A percentile compares a stretch with the other conserved stretches of the same genome.
phyloP scores from a whole-genome alignment of 2,888 invertebrate species.

The Caenorhabditis doughertyi region DNA sequence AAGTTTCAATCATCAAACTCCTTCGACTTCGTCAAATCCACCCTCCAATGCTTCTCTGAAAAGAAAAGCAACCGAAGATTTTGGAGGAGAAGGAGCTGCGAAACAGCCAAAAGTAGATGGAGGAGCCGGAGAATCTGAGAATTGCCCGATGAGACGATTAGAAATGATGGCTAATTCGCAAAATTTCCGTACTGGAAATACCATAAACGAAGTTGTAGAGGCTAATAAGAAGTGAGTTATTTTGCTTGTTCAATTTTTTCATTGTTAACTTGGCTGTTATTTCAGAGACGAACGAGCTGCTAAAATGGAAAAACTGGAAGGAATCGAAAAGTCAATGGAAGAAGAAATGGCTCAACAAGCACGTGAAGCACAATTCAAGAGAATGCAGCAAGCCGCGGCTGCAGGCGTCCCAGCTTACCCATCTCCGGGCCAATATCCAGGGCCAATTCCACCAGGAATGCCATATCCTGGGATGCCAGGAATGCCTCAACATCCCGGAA shows the following conservation, averaged over 20 bases:
- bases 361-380: conserved; percentile 27
- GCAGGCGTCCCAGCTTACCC: conserved; percentile 13
- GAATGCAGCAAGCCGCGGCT: conserved; percentile 34
- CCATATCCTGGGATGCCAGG: conserved; percentile 25
- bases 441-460: conserved; percentile 38
- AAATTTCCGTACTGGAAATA: conserved; percentile 36
- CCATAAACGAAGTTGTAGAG: conserved; percentile 62
- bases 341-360: conserved; percentile 47
- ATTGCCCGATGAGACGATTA: conserved; percentile 41
- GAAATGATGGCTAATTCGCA: conserved; percentile 55
- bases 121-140: neutral
- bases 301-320: conserved; percentile 60
- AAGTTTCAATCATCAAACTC: conserved; percentile 25
- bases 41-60: conserved; percentile 33
- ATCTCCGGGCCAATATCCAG: conserved; percentile 59
- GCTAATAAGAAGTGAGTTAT: conserved; percentile 50
- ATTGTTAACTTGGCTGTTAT: no score
- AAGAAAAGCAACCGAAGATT: conserved; percentile 31
- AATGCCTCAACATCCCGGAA: conserved; percentile 37
- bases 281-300: conserved; percentile 50
- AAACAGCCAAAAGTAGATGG: conserved; percentile 34
- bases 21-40: conserved; percentile 29
- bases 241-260: no score
- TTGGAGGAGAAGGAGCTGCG: neutral
- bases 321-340: conserved; percentile 47